Evolutionary conservation across 2,113 vertebrate genomes (phyloP).

Genomic region (Crotophaga sulcirostris): DNA sequence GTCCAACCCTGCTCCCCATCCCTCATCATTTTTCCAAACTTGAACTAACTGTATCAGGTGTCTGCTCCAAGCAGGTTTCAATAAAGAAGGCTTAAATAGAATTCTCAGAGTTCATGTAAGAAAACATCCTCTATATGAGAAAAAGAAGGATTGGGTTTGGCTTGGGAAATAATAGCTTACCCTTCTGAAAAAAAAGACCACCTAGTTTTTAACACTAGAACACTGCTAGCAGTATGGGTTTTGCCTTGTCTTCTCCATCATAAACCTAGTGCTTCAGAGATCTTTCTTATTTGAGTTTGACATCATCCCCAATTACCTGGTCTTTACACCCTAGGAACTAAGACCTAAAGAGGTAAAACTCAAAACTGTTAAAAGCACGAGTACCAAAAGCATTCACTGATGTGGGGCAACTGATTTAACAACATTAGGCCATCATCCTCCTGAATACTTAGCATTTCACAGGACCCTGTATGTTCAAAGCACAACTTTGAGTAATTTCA

Average conservation of each 20-base stretch:
- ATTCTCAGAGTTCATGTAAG: neutral
- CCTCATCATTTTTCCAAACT: neutral
- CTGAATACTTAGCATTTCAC: neutral
- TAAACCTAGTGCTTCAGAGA: neutral
- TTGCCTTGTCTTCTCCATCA: neutral
- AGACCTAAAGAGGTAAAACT: neutral
- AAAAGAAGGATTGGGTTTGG: neutral
- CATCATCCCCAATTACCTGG: neutral
- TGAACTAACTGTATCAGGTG: neutral
- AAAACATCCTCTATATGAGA: neutral
- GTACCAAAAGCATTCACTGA: neutral
- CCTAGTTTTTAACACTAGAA: neutral
- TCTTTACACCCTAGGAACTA: neutral
- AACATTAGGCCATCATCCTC: neutral
- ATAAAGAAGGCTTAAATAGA: neutral
- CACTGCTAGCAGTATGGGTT: neutral
- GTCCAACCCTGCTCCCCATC: neutral
- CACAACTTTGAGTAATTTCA: neutral
- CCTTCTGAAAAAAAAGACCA: neutral
- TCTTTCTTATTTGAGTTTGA: neutral
- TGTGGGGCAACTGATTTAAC: neutral
- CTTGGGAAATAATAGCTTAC: neutral
- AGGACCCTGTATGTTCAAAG: neutral
- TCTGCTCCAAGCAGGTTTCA: neutral
- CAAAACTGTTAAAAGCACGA: neutral